Percentiles rank a stretch among this genome's conserved stretches.
Conservation (phyloP, 2,113 vertebrate genomes). For the Bambusicola thoracicus region DNA sequence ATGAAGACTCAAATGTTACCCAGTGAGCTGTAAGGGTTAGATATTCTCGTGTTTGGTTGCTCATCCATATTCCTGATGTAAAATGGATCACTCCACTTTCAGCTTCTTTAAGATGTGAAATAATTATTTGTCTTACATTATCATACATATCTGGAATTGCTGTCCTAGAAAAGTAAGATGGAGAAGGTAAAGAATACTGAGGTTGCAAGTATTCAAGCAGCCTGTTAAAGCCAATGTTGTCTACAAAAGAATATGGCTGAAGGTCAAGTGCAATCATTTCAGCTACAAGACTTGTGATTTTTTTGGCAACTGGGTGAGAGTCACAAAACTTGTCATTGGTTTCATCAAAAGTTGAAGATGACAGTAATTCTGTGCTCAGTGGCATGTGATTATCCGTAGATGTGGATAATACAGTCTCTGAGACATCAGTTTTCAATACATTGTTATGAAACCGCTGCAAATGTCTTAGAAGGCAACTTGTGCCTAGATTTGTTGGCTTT, state of each 20-base stretch:
- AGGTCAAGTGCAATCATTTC: slow-evolving; percentile 99
- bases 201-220: slow-evolving; percentile 94
- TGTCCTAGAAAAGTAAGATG: slow-evolving; percentile 93
- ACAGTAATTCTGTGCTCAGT: slow-evolving; percentile 79
- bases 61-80: slow-evolving; percentile 94
- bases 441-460: slow-evolving; percentile 93
- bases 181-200: slow-evolving; percentile 90
- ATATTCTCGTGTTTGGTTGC: slow-evolving; percentile 94
- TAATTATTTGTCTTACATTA: slow-evolving; percentile 88
- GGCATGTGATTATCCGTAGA: slow-evolving; percentile 77
- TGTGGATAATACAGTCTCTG: slow-evolving; percentile 79
- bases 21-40: slow-evolving; percentile 95
- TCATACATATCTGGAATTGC: slow-evolving; percentile 97
- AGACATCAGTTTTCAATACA: slow-evolving; percentile 86
- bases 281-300: slow-evolving; percentile 93
- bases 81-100: slow-evolving; percentile 94
- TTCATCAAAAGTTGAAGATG: slow-evolving; percentile 80
- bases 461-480: slow-evolving; percentile 94
- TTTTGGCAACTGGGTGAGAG: slow-evolving; percentile 95
- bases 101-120: slow-evolving; percentile 91
- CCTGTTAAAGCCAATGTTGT: slow-evolving; percentile 91
- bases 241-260: slow-evolving; percentile 94
- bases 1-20: slow-evolving; percentile 89
- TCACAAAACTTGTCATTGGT: slow-evolving; percentile 86
- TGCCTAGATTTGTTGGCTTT: slow-evolving; percentile 96